Base-by-base conservation (phyloP, 2,113 vertebrate genomes). In the Mohoua ochrocephala region DNA sequence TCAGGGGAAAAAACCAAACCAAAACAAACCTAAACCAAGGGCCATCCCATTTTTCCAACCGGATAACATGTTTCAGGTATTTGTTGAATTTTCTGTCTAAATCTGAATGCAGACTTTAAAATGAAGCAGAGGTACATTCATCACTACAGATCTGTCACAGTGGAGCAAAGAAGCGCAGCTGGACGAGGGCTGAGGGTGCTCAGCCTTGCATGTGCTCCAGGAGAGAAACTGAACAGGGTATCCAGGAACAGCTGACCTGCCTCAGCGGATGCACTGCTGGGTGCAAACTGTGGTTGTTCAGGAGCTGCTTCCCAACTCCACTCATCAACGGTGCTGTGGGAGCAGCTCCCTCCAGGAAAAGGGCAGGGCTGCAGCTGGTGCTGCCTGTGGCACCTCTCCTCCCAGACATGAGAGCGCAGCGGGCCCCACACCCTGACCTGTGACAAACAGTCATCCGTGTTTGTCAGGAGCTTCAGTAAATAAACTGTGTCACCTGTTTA, bases 311-410 rank as follows among this genome's bases (percentile, higher is more conserved):
- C 47, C 35, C 39, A 59, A 19, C 3, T 17, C 50, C 5, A 3
- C 9, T 44, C 47, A 30, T 17, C 26, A 56, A 2, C 0, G 3
- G 20, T 15, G 35, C 56, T 11, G 35, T 0, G 0, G 57, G 18
- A 79, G 30, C 41, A 64, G 47, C 19, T 83, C 19, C 49, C 44
- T 76, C 9, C 63, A 59, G 76, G 50, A 88, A 60, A 45, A 63
- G 39, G 23, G 28, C 42, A 93, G 41, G 27, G 75, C n/a, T 76
- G 42, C 47, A 50, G 21, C 22, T 56, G n/a, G 15, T 39, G 37
- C 28, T 54, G 28, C 42, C 84, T 41, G 31, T 33, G 42, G 23
- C 56, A 28, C 9, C 16, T 42, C 41, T 39, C 18, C 52, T 45
- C 16, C n/a, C 59, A 57, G 14, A 31, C 9, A 10, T 0, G 9